These are phyloP conservation scores for Ellobium chinense DNA, from an alignment of 2,888 invertebrate genomes.

Conservation along the genomic window DNA sequence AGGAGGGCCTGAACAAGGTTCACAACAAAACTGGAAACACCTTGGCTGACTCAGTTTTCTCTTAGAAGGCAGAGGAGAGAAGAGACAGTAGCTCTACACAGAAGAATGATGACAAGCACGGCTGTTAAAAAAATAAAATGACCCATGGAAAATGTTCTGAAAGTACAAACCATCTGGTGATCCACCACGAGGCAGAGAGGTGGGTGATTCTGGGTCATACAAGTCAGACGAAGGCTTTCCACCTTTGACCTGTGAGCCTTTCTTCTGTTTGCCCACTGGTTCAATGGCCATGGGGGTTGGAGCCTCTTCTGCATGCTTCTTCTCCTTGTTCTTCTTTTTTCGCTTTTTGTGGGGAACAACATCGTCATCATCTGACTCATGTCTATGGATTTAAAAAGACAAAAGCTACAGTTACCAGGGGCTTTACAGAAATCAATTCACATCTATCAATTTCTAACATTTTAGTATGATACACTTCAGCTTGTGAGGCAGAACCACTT, in stretches of 20 bases:
- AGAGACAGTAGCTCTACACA: no score
- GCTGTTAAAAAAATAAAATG: no score
- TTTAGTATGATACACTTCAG: no score
- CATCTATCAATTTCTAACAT: no score
- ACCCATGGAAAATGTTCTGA: background rate
- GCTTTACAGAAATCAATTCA: no score
- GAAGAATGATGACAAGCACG: no score
- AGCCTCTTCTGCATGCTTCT: conserved; percentile 42
- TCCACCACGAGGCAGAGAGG: conserved; percentile 3
- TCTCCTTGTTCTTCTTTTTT: conserved; percentile 63
- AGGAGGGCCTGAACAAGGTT: no score
- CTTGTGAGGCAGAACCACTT: no score
- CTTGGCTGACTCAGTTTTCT: background rate
- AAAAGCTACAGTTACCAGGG: no score
- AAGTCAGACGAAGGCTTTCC: conserved; percentile 4
- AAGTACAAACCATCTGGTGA: conserved; percentile 30
- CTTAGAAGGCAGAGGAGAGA: background rate
- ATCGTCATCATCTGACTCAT: conserved; percentile 48
- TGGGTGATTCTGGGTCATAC: conserved; percentile 36
- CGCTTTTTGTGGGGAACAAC: conserved; percentile 60
- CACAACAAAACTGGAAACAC: no score
- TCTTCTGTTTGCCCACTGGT: conserved; percentile 15
- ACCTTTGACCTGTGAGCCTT: conserved; percentile 12
- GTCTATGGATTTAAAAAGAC: conserved; percentile 14
- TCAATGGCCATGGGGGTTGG: background rate